Conservation (phyloP, 2,888 invertebrate genomes). For the Drosophila histrio region DNA sequence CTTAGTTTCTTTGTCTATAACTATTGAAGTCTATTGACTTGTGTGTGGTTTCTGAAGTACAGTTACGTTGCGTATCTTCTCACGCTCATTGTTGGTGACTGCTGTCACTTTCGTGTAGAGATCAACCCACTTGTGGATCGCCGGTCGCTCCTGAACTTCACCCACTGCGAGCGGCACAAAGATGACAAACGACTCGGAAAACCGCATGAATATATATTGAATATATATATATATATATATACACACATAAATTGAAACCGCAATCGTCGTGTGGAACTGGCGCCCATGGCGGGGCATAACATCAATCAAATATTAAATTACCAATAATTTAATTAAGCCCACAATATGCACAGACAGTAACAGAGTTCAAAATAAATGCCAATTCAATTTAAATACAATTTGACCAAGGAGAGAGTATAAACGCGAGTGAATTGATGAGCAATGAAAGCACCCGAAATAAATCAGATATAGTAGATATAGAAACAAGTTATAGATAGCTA, state of each 20-base stretch:
- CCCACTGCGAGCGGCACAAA: constrained; percentile 42
- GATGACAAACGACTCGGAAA: constrained; percentile 27
- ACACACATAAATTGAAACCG: constrained; percentile 57
- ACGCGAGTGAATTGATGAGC: constrained; percentile 54
- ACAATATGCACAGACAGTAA: constrained; percentile 67
- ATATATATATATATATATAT: not conserved
- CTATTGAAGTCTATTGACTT: not conserved
- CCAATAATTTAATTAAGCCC: constrained; percentile 81
- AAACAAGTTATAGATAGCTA: not conserved
- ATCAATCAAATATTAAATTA: constrained; percentile 82
- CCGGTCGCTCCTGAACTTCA: constrained; percentile 70
- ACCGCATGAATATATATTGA: constrained; percentile 51
- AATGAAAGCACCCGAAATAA: constrained; percentile 21
- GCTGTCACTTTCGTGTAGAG: constrained; percentile 58
- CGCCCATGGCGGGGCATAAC: constrained; percentile 60
- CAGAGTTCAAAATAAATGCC: constrained; percentile 69
- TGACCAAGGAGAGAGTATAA: constrained; percentile 10
- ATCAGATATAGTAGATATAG: constrained; percentile 8
- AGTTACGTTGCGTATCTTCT: constrained; percentile 32
- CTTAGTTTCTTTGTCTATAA: not conserved
- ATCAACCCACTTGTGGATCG: constrained; percentile 57
- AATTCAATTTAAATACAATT: constrained; percentile 75
- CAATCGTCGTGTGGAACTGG: constrained; percentile 55
- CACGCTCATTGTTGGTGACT: constrained; percentile 43
- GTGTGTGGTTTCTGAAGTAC: not conserved